These are phyloP conservation scores for Upupa epops DNA, from an alignment of 2,113 vertebrate genomes.

Conservation along the genomic window DNA sequence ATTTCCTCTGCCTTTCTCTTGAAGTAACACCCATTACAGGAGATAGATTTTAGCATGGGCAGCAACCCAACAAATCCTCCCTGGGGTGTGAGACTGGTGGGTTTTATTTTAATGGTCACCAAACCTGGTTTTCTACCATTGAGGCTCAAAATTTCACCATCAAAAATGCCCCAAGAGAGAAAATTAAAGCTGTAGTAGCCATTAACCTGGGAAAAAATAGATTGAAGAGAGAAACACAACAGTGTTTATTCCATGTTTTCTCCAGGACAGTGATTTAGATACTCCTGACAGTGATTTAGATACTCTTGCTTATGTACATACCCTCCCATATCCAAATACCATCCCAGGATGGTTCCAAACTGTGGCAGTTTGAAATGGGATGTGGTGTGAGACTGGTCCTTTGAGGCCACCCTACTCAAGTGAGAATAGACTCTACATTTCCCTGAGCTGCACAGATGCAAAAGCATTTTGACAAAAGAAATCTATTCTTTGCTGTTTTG, in stretches of 20 bases:
- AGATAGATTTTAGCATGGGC: neutral
- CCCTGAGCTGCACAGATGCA: neutral
- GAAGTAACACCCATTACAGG: fast-evolving
- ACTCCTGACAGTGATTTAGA: too few species aligned
- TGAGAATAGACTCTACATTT: neutral
- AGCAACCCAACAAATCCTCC: neutral
- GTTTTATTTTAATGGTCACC: neutral
- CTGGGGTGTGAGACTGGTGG: neutral
- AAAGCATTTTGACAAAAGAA: neutral
- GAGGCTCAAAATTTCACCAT: neutral
- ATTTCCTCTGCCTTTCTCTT: neutral
- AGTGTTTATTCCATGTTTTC: neutral
- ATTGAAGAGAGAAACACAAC: neutral
- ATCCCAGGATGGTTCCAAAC: neutral
- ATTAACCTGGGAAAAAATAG: neutral
- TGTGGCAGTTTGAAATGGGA: too few species aligned
- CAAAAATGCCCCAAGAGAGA: neutral
- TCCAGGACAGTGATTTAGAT: neutral
- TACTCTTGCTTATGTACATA: neutral
- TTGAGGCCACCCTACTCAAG: neutral
- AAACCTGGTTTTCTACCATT: neutral
- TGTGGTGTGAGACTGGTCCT: neutral
- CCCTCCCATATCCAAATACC: neutral
- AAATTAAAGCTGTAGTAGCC: neutral
- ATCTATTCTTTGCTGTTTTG: neutral